phyloP scores from a whole-genome alignment of 2,888 invertebrate genomes.

The Chorisops tibialis region DNA sequence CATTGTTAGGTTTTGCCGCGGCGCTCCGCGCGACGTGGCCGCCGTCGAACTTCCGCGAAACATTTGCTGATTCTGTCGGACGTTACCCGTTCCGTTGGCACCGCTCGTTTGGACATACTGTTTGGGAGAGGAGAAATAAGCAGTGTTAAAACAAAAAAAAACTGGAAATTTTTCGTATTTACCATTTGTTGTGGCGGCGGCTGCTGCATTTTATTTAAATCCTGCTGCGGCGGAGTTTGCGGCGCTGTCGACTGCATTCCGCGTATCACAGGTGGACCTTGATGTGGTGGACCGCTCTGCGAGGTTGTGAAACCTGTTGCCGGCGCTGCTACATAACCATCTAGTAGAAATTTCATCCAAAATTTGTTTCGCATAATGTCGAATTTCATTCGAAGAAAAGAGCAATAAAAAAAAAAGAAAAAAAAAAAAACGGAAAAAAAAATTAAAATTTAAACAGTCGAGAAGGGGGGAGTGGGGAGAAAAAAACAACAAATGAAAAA shows the following conservation, averaged over 20 bases:
- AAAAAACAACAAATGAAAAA: neutral
- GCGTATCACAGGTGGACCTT: conserved; percentile 44
- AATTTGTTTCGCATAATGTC: neutral
- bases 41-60: conserved; percentile 43
- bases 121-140: conserved; percentile 10
- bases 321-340: conserved; percentile 52
- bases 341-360: too few relatives aligned
- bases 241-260: conserved; percentile 46
- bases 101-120: conserved; percentile 19
- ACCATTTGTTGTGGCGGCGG: conserved; percentile 37
- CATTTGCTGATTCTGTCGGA: conserved; percentile 38
- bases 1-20: conserved; percentile 36
- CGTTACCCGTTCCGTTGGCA: conserved; percentile 33
- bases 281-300: conserved; percentile 42
- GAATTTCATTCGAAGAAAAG: neutral
- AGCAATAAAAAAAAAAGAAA: neutral
- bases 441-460: neutral
- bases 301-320: conserved; percentile 43
- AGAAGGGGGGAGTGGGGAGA: neutral
- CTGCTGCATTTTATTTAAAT: conserved; percentile 48
- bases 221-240: conserved; percentile 42
- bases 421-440: neutral
- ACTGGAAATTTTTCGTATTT: neutral
- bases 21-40: conserved; percentile 40
- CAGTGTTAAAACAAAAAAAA: neutral